Evolutionary conservation across 1,140 invertebrate species (phyloP).

Genomic region (Marisa cornuarietis): DNA sequence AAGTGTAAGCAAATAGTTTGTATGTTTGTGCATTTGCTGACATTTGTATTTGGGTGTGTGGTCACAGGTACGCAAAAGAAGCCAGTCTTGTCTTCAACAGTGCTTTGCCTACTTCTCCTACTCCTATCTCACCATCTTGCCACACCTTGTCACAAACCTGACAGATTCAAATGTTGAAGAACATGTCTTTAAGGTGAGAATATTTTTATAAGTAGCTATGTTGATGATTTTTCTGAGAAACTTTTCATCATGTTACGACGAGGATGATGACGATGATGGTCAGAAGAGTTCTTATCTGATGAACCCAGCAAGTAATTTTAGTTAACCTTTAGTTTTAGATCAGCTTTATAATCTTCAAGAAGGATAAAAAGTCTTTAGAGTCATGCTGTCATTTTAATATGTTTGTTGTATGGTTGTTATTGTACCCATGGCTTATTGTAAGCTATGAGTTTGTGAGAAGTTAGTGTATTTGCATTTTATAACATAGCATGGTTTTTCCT

Average conservation of each 20-base stretch:
- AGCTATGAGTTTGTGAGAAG: too few species aligned
- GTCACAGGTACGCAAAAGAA: constrained; percentile 71
- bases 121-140: constrained; percentile 72
- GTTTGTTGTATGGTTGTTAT: too few species aligned
- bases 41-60: not conserved
- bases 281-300: not conserved
- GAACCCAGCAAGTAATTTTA: not conserved
- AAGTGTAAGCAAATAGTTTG: too few species aligned
- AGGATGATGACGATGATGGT: not conserved
- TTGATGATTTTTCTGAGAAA: not conserved
- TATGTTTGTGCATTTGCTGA: not conserved
- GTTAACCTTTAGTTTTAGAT: not conserved
- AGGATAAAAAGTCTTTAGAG: not conserved
- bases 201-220: not conserved
- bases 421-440: too few species aligned
- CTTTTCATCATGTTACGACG: not conserved
- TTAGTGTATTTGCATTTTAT: too few species aligned
- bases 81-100: constrained; percentile 73
- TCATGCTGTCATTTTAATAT: too few species aligned
- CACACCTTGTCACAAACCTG: constrained; percentile 73
- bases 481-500: too few species aligned
- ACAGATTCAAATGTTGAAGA: constrained; percentile 70
- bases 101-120: constrained; percentile 70
- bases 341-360: not conserved
- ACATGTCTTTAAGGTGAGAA: constrained; percentile 77